Percentiles rank a stretch among this genome's conserved stretches.
Evolutionary conservation across 2,113 vertebrate genomes (phyloP).

Genomic region (Halcyon malimbica): DNA sequence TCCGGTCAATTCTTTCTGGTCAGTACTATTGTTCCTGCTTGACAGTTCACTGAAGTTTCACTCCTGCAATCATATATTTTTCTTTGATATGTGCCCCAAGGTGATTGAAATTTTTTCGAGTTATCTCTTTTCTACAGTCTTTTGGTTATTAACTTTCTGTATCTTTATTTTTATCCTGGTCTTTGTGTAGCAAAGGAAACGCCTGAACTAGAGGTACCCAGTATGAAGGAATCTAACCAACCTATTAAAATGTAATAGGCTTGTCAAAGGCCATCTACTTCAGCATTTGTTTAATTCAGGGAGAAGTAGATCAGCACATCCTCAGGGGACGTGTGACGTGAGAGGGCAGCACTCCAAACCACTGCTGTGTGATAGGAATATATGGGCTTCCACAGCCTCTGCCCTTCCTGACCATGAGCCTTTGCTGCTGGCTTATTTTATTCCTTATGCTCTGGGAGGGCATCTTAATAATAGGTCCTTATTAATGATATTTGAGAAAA

Average conservation of each 20-base stretch:
- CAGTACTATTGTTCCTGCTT: not conserved
- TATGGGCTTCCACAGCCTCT: not conserved
- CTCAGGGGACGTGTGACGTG: not conserved
- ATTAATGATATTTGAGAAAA: not conserved
- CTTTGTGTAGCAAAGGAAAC: not conserved
- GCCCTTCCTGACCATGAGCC: not conserved
- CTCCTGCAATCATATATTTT: not conserved
- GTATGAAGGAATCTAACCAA: not conserved
- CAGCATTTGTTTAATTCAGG: not conserved
- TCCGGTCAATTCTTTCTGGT: not conserved
- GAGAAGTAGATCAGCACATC: not conserved
- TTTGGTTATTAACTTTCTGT: not conserved
- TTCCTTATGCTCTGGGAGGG: not conserved
- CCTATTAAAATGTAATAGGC: slow-evolving; percentile 19
- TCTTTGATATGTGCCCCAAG: not conserved
- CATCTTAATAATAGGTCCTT: not conserved
- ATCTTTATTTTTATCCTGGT: not conserved
- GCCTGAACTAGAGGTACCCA: not conserved
- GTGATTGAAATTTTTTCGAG: not conserved
- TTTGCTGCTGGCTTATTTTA: not conserved
- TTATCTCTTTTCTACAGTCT: not conserved
- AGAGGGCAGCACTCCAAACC: not conserved
- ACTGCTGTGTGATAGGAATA: not conserved
- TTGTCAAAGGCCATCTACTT: not conserved
- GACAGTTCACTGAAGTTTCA: not conserved